These are phyloP conservation scores for Netelia melanura DNA, from an alignment of 2,888 invertebrate genomes.

Conservation along the genomic window DNA sequence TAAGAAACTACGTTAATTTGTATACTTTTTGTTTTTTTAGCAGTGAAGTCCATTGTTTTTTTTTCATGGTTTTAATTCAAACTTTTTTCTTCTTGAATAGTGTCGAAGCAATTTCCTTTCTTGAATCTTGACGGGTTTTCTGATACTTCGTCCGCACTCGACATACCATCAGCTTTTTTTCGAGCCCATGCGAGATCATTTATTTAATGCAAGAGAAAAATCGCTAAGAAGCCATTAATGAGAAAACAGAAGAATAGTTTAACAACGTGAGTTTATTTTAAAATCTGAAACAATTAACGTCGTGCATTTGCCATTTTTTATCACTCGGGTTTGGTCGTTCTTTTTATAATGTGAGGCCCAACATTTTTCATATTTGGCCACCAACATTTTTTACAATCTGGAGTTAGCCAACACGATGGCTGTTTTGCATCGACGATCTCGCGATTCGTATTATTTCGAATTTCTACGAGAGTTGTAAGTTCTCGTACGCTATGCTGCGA, in stretches of 20 bases:
- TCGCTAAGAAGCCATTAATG: neutral
- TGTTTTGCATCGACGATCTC: no score
- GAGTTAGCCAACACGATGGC: no score
- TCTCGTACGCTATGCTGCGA: no score
- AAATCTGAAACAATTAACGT: no score
- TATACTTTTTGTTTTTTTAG: neutral
- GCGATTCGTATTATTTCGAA: no score
- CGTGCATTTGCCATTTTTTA: no score
- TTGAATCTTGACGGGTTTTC: neutral
- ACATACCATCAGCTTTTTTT: neutral
- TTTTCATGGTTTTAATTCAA: neutral
- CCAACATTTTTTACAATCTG: no score
- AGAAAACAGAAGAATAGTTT: neutral
- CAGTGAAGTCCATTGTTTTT: neutral
- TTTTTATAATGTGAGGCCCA: no score
- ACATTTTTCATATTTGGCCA: no score
- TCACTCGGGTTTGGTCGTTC: no score
- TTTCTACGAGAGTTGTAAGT: no score
- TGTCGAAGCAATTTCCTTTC: neutral
- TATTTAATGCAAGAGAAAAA: neutral
- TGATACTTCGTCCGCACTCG: neutral
- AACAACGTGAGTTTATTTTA: no score
- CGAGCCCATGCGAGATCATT: neutral
- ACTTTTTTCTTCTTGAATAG: neutral
- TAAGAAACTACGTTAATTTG: neutral